These are phyloP conservation scores for Mionectes macconnelli DNA, from an alignment of 2,113 vertebrate genomes.

Conservation along the genomic window DNA sequence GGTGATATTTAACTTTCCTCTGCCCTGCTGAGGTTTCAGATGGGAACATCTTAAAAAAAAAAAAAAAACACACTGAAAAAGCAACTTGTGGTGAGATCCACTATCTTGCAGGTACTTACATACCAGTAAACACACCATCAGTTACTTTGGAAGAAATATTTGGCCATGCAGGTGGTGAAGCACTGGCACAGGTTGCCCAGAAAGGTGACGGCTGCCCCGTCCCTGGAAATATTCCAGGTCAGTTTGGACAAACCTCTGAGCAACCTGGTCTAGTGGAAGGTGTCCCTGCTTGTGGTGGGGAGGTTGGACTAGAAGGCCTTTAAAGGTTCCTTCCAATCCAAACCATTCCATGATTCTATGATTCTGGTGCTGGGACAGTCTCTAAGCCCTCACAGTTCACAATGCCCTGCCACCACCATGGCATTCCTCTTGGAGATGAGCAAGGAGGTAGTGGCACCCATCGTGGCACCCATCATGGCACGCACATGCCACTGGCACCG, in stretches of 20 bases:
- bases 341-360: not conserved
- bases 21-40: not conserved
- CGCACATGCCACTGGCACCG: accelerated
- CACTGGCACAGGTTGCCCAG: not conserved
- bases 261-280: not conserved
- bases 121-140: accelerated
- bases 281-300: accelerated
- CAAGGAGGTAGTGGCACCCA: not conserved
- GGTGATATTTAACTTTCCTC: not conserved
- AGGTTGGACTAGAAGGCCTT: not conserved
- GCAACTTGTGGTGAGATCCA: not conserved
- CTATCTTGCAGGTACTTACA: not conserved
- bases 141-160: not conserved
- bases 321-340: not conserved
- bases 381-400: not conserved
- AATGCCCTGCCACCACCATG: not conserved
- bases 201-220: not conserved
- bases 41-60: not conserved
- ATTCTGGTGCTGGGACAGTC: not conserved
- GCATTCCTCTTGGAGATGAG: not conserved
- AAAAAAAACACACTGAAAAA: not conserved
- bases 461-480: accelerated
- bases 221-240: not conserved
- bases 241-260: not conserved
- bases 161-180: not conserved